Conservation (phyloP, 2,888 invertebrate genomes). For the Rhagonycha fulva region DNA sequence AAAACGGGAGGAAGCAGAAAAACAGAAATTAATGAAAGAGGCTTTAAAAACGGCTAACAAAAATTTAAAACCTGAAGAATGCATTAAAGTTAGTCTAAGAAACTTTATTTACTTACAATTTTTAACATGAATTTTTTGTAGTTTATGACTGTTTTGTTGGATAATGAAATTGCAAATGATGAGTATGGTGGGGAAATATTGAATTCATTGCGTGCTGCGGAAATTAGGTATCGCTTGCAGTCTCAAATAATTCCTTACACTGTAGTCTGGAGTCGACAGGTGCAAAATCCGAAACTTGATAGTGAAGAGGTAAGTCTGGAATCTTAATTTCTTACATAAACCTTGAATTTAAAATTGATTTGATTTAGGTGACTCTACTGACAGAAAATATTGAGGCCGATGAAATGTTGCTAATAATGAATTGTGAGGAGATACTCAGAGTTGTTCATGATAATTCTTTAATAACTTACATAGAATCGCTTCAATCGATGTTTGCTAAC, state of each 20-base stretch:
- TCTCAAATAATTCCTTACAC: conserved; percentile 49
- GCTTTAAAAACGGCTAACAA: conserved; percentile 32
- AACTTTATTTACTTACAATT: conserved; percentile 5
- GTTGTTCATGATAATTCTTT: conserved; percentile 49
- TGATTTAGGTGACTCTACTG: conserved; percentile 38
- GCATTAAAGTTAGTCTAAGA: conserved; percentile 40
- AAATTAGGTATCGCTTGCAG: conserved; percentile 43
- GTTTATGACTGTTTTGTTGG: conserved; percentile 46
- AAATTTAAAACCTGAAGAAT: conserved; percentile 45
- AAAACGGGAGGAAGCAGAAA: conserved; percentile 32
- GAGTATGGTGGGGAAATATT: conserved; percentile 44
- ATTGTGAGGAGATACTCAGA: conserved; percentile 48
- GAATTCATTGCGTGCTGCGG: conserved; percentile 40
- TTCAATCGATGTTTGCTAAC: conserved; percentile 41
- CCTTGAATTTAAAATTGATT: not conserved
- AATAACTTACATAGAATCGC: conserved; percentile 41
- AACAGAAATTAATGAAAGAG: conserved; percentile 31
- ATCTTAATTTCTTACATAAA: not conserved
- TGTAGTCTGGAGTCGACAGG: conserved; percentile 54
- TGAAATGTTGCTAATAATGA: conserved; percentile 52
- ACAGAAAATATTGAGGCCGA: conserved; percentile 42
- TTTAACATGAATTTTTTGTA: conserved; percentile 28
- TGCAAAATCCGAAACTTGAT: conserved; percentile 41
- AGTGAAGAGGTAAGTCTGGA: conserved; percentile 26
- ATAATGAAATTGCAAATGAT: conserved; percentile 39